phyloP scores from a whole-genome alignment of 92 coral and sea anemone species.

The Heteractis magnifica region DNA sequence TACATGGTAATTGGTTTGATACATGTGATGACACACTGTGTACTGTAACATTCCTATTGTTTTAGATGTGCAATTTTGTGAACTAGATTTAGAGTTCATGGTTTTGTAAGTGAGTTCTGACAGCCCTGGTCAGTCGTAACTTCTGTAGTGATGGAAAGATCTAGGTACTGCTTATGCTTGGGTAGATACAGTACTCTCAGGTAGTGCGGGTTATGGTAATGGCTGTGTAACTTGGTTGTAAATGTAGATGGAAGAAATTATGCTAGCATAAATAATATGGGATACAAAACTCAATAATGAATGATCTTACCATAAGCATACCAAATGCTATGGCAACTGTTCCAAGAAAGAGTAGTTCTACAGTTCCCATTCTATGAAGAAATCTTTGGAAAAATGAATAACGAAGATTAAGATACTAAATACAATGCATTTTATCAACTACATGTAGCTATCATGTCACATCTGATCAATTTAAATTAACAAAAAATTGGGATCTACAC shows the following conservation, averaged over 20 bases:
- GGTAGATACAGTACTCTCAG: not conserved
- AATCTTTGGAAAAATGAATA: not conserved
- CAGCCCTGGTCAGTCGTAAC: too few relatives aligned
- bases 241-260: not conserved
- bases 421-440: too few relatives aligned
- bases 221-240: not conserved
- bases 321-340: conserved; percentile 78
- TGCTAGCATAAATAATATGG: not conserved
- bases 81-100: too few relatives aligned
- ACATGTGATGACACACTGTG: too few relatives aligned
- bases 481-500: not conserved
- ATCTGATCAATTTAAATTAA: not conserved
- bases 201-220: not conserved
- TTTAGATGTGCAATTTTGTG: too few relatives aligned
- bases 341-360: conserved; percentile 50
- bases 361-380: conserved; percentile 26
- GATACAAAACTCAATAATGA: not conserved
- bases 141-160: too few relatives aligned
- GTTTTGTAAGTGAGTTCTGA: too few relatives aligned
- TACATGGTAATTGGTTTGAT: too few relatives aligned
- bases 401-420: too few relatives aligned
- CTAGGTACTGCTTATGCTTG: too few relatives aligned
- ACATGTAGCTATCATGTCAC: not conserved
- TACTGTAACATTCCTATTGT: too few relatives aligned
- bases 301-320: conserved; percentile 73